Evolutionary conservation across 2,888 invertebrate genomes (phyloP).

Genomic region (Drosophila meridiana): DNA sequence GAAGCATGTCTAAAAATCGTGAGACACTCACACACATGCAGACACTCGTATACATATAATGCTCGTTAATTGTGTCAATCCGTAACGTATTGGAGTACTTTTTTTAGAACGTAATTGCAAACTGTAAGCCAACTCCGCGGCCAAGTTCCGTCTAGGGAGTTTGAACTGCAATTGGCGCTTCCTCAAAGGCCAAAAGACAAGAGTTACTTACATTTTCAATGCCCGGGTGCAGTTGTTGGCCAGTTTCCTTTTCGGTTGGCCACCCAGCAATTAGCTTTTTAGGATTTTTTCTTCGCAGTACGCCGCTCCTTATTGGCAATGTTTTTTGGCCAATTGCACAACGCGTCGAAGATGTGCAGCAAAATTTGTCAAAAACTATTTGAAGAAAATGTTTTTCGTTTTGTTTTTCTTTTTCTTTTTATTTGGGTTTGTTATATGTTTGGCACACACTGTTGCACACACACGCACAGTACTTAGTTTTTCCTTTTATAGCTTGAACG

Average conservation of each 20-base stretch:
- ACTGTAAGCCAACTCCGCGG: slow-evolving; percentile 7
- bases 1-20: slow-evolving; percentile 73
- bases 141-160: slow-evolving; percentile 45
- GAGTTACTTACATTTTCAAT: slow-evolving; percentile 58
- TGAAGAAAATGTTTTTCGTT: slow-evolving; percentile 7
- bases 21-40: slow-evolving; percentile 43
- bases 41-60: slow-evolving; percentile 23
- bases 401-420: not conserved
- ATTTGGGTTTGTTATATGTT: slow-evolving; percentile 4
- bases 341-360: slow-evolving; percentile 45
- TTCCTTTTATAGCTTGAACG: slow-evolving; percentile 28
- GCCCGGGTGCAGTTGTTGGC: slow-evolving; percentile 33
- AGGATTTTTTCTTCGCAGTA: slow-evolving; percentile 23
- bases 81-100: slow-evolving; percentile 34
- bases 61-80: slow-evolving; percentile 41
- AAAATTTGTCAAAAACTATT: slow-evolving; percentile 40
- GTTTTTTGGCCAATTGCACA: slow-evolving; percentile 60
- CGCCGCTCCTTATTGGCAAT: slow-evolving; percentile 57
- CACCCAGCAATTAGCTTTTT: slow-evolving; percentile 26
- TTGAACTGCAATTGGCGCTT: slow-evolving; percentile 34
- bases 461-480: slow-evolving; percentile 49
- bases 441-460: slow-evolving; percentile 45
- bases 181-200: slow-evolving; percentile 56
- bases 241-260: slow-evolving; percentile 64
- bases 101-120: slow-evolving; percentile 60